Base-by-base conservation (phyloP, 2,888 invertebrate species). In the Octonoba sinensis region DNA sequence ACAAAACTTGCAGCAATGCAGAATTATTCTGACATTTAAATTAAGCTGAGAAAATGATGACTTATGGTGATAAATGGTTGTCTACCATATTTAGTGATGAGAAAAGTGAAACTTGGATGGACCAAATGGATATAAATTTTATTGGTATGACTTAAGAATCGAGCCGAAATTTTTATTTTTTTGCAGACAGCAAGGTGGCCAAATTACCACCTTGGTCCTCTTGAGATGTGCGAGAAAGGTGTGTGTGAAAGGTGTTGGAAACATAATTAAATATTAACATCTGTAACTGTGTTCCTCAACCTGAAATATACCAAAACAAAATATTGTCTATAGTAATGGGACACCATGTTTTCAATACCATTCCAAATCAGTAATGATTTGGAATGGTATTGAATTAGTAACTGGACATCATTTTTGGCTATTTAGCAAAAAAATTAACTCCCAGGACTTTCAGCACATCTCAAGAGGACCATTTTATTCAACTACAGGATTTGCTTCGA, bases 381-480 rank as follows among this genome's bases (percentile, higher is more conserved):
- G 54, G 8, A 16, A 4, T 54, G 54, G 16, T 54, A n/a, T 54
- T 54, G 16, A 18, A 54, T 54, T 54, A n/a, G n/a, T 54, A 54
- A 54, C 18, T 16, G 16, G 18, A 16, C 16, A 54, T n/a, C 54
- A 54, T 15, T 54, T 54, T 54, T 6, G 54, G 54, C 8, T n/a
- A 54, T 47, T 47, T 47, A 47, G 15, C 15, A 47, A 12, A 18
- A 54, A 54, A 54, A 54, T 54, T 16, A 54, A 54, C 16, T 54
- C 16, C 16, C 11, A 16, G 54, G 54, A 54, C 54, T 54, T n/a
- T 54, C 54, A 54, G 54, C 54, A 16, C 16, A 54, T 54, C 6
- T 54, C 18, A n/a, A 54, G 54, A 54, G 54, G 54, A 54, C 54
- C 54, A 54, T 54, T 54, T 54, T 54, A 54, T 54, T 54, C 54